Percentiles rank a stretch among this genome's conserved stretches.
These are phyloP conservation scores for Mamestra configurata DNA, from an alignment of 1,140 invertebrate species.

Conservation along the genomic window DNA sequence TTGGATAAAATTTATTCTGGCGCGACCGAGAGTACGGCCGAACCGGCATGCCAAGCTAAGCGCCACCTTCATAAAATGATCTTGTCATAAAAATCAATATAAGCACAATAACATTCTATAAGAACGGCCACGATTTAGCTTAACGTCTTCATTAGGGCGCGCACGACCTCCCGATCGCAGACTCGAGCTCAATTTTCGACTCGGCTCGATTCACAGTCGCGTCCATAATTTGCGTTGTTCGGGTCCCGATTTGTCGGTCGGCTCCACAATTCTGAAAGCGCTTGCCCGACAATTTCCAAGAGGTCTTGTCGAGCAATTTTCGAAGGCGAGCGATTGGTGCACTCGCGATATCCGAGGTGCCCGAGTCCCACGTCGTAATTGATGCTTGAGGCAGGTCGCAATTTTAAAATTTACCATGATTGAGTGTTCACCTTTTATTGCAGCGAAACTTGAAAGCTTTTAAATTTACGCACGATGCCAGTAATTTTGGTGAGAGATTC, in stretches of 20 bases:
- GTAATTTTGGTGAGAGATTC: constrained; percentile 60
- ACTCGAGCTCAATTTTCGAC: constrained; percentile 75
- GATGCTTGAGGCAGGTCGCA: constrained; percentile 78
- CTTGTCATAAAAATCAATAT: constrained; percentile 85
- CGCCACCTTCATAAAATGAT: constrained; percentile 77
- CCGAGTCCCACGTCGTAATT: constrained; percentile 71
- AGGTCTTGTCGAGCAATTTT: constrained; percentile 79
- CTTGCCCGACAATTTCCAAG: constrained; percentile 74
- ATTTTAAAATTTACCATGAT: constrained; percentile 81
- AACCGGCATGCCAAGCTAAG: background rate
- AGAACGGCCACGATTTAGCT: constrained; percentile 74
- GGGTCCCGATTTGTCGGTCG: constrained; percentile 75
- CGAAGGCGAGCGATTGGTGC: constrained; percentile 70
- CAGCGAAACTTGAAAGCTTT: constrained; percentile 67
- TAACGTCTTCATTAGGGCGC: constrained; percentile 84
- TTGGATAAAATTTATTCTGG: constrained; percentile 19
- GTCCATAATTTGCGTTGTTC: constrained; percentile 80
- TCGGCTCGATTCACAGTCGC: constrained; percentile 70
- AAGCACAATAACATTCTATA: constrained; percentile 80
- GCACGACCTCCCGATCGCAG: constrained; percentile 79
- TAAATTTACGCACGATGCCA: constrained; percentile 63
- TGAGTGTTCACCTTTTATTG: constrained; percentile 73
- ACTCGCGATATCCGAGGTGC: constrained; percentile 66
- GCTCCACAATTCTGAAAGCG: constrained; percentile 72
- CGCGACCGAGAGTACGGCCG: background rate